These are phyloP conservation scores for Entomyzon cyanotis DNA, from an alignment of 2,113 vertebrate genomes.

Conservation along the genomic window DNA sequence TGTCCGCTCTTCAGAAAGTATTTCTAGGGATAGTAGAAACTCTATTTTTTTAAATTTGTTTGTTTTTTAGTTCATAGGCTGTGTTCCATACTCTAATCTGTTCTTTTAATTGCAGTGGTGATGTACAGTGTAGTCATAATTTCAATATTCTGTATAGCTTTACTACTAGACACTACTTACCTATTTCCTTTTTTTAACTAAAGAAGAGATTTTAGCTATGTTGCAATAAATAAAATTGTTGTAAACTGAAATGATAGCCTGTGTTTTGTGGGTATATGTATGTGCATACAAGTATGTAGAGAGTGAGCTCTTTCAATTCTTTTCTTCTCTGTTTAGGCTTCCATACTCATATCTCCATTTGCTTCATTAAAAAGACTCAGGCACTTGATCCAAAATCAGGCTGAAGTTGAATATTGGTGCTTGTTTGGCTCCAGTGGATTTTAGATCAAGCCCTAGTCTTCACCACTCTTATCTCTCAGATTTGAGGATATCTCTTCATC, in stretches of 20 bases:
- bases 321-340: slow-evolving; percentile 59
- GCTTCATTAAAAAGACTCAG: slow-evolving; percentile 19
- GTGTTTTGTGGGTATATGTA: slow-evolving; percentile 19
- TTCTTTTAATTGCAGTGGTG: background rate
- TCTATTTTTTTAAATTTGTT: background rate
- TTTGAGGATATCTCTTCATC: slow-evolving; percentile 6
- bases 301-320: slow-evolving; percentile 42
- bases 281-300: slow-evolving; percentile 12
- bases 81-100: background rate
- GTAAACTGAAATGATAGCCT: background rate
- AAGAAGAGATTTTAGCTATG: slow-evolving; percentile 1
- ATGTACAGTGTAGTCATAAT: background rate
- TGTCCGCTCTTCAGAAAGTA: background rate
- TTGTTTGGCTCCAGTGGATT: slow-evolving; percentile 7
- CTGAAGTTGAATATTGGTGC: background rate
- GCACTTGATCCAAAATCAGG: slow-evolving; percentile 41
- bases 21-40: background rate
- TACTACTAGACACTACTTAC: background rate
- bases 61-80: background rate
- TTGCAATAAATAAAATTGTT: background rate
- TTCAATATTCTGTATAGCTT: background rate
- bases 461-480: background rate
- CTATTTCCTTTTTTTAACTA: background rate
- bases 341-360: slow-evolving; percentile 1
- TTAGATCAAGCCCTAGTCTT: slow-evolving; percentile 57